A percentile compares a stretch with the other conserved stretches of the same genome.
These are phyloP conservation scores for Automeris io DNA, from an alignment of 2,888 invertebrate species.

Conservation along the genomic window DNA sequence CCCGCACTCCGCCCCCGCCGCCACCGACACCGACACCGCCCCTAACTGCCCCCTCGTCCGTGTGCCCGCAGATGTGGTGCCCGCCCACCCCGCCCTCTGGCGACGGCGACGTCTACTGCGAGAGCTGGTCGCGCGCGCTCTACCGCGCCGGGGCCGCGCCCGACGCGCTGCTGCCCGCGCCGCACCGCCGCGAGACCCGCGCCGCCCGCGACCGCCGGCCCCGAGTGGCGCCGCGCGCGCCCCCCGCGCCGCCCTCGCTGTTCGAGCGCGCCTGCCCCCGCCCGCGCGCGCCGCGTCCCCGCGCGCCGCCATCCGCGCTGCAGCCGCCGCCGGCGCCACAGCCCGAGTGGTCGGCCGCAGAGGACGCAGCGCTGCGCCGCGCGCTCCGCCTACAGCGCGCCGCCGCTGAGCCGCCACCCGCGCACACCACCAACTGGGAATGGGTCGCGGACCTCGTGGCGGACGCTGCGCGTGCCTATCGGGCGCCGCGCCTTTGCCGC, in stretches of 20 bases:
- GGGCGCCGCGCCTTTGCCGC: constrained; percentile 94
- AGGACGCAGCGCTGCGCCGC: constrained; percentile 92
- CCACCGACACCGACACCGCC: neutral
- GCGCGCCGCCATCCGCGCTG: constrained; percentile 82
- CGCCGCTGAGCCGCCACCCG: constrained; percentile 81
- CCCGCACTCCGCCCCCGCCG: neutral
- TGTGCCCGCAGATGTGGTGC: constrained; percentile 96
- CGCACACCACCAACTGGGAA: constrained; percentile 98
- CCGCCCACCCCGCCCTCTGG: constrained; percentile 97
- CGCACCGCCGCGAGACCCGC: constrained; percentile 80
- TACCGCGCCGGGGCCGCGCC: constrained; percentile 86
- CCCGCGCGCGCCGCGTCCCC: constrained; percentile 78
- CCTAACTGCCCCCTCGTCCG: constrained; percentile 7
- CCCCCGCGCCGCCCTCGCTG: constrained; percentile 80
- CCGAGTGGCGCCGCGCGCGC: constrained; percentile 85
- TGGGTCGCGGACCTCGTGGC: constrained; percentile 94
- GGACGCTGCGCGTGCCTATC: constrained; percentile 88
- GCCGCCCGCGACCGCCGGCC: constrained; percentile 81
- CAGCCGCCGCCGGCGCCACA: constrained; percentile 79
- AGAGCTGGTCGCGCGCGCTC: constrained; percentile 88
- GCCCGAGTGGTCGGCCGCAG: constrained; percentile 94
- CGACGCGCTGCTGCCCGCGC: constrained; percentile 87
- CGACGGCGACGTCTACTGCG: constrained; percentile 94
- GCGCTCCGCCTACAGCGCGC: constrained; percentile 82
- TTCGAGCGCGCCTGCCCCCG: constrained; percentile 80